Evolutionary conservation across 2,113 vertebrate genomes (phyloP).

Genomic region (Tonatia bakeri): DNA sequence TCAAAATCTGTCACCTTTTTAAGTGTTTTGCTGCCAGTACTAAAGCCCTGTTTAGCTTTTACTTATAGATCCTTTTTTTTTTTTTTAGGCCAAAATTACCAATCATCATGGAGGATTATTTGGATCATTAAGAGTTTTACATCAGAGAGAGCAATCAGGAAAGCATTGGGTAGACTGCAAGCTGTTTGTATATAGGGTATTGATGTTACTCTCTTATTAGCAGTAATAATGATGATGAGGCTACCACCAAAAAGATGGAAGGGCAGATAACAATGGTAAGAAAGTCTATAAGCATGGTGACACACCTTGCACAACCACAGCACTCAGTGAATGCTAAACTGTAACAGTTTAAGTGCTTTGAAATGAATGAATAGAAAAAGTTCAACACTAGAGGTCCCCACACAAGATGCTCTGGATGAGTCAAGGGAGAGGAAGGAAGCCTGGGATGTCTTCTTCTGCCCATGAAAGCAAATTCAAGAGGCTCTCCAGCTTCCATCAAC

Average conservation of each 20-base stretch:
- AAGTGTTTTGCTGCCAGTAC: background rate
- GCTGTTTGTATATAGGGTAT: fast-evolving
- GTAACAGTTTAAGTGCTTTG: too few species aligned
- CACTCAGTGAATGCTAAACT: fast-evolving
- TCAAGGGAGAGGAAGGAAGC: fast-evolving
- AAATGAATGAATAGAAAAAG: background rate
- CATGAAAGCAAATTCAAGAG: background rate
- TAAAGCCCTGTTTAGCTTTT: background rate
- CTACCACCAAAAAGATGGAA: fast-evolving
- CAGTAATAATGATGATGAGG: fast-evolving
- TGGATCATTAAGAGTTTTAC: background rate
- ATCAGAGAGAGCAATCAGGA: background rate
- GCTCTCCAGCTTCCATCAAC: background rate
- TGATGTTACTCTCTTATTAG: fast-evolving
- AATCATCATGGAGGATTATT: background rate
- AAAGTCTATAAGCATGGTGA: fast-evolving
- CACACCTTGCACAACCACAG: fast-evolving
- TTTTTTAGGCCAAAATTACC: background rate
- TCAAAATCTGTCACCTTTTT: background rate
- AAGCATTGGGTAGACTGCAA: fast-evolving
- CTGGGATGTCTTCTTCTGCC: too few species aligned
- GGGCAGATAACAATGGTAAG: background rate
- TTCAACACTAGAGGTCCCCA: background rate
- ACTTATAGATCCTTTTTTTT: background rate
- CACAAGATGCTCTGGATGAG: fast-evolving